A percentile compares a stretch with the other conserved stretches of the same genome.
These are phyloP conservation scores for Siniperca obscura DNA, from an alignment of 2,797 vertebrate genomes.

Conservation along the genomic window DNA sequence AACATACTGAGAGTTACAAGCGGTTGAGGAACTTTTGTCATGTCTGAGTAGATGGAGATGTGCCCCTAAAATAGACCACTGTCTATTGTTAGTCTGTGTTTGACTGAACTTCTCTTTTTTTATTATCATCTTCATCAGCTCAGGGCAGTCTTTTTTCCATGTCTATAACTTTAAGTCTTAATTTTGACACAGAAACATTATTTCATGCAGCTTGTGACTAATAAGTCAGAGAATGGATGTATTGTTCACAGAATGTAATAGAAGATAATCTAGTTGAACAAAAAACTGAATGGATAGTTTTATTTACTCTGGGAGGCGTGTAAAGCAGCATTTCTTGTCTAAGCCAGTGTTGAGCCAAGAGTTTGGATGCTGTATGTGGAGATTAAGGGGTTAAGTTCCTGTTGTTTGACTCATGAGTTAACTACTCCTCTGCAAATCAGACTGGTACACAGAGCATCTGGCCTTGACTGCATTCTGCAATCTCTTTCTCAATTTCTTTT, in stretches of 20 bases:
- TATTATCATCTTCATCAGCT: constrained; percentile 4
- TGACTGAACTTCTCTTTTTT: constrained; percentile 41
- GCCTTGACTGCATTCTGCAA: constrained; percentile 61
- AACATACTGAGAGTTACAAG: constrained; percentile 28
- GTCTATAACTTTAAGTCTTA: background rate
- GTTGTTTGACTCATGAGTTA: constrained; percentile 50
- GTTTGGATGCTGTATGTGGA: constrained; percentile 37
- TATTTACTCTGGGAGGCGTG: constrained; percentile 2
- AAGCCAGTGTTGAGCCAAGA: constrained; percentile 24
- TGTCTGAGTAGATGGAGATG: constrained; percentile 18
- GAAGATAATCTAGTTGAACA: background rate
- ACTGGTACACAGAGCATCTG: constrained; percentile 59
- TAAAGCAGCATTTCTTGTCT: constrained; percentile 24
- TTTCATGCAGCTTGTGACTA: background rate
- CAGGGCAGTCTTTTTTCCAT: background rate
- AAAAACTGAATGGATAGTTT: constrained; percentile 4
- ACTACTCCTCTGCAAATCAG: constrained; percentile 62
- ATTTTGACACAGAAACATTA: constrained; percentile 11
- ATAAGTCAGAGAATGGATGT: background rate
- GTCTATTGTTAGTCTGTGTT: constrained; percentile 49
- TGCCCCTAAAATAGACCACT: constrained; percentile 43
- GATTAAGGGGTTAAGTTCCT: constrained; percentile 73
- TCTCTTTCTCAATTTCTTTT: constrained; percentile 33
- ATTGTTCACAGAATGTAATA: background rate
- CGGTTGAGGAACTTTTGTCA: constrained; percentile 25